Percentiles rank a stretch among this genome's conserved stretches.
phyloP scores from a whole-genome alignment of 2,113 vertebrate species.

The Sigmodon hispidus region DNA sequence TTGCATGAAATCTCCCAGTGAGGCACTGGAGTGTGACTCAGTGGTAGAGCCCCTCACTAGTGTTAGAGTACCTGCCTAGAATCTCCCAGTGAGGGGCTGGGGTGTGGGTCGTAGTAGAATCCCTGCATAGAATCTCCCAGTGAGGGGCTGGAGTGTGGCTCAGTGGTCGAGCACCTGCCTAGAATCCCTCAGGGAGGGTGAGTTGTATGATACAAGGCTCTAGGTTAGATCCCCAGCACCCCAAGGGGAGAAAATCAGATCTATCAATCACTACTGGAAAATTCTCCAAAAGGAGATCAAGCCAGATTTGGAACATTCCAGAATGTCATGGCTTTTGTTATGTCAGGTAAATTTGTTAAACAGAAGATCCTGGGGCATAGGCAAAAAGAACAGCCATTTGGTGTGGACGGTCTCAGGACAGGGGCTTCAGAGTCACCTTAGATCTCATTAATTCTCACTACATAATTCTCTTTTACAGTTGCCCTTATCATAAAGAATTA shows the following conservation, averaged over 20 bases:
- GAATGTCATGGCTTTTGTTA: neutral
- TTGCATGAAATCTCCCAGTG: neutral
- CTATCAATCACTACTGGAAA: neutral
- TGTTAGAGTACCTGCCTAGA: neutral
- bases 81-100: neutral
- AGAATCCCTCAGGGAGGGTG: neutral
- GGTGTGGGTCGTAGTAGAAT: neutral
- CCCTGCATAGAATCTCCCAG: neutral
- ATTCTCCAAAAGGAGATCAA: neutral
- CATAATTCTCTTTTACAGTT: slow-evolving; percentile 61
- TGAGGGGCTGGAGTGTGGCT: neutral
- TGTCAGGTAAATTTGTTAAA: neutral
- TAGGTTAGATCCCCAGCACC: neutral
- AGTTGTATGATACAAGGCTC: neutral
- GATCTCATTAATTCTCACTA: slow-evolving; percentile 53
- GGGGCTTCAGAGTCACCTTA: neutral
- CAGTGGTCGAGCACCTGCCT: neutral
- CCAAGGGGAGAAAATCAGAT: neutral
- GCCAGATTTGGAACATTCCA: neutral
- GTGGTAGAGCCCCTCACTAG: neutral
- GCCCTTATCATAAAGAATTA: slow-evolving; percentile 56
- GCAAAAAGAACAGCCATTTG: slow-evolving; percentile 16
- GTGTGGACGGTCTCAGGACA: slow-evolving; percentile 6
- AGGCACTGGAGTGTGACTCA: neutral
- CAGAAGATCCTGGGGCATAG: slow-evolving; percentile 2